These are phyloP conservation scores for Toxotes chatareus DNA, from an alignment of 2,113 vertebrate species.

Conservation along the genomic window DNA sequence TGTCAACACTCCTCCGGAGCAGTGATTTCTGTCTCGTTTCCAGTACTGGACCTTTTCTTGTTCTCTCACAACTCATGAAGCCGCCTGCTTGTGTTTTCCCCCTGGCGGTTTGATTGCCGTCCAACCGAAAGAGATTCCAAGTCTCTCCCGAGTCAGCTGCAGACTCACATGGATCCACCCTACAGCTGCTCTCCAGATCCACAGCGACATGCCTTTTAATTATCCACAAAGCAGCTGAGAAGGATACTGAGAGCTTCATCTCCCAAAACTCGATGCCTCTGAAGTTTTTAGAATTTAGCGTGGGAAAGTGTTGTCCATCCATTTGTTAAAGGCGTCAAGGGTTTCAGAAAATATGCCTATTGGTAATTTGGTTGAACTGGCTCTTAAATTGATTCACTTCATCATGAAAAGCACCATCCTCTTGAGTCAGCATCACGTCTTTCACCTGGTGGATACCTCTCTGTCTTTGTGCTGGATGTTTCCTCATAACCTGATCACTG, in stretches of 20 bases:
- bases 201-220: conserved; percentile 62
- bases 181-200: conserved; percentile 73
- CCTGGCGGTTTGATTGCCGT: conserved; percentile 33
- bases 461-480: conserved; percentile 6
- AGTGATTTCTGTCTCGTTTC: not conserved
- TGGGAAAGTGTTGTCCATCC: conserved; percentile 52
- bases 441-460: not conserved
- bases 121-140: conserved; percentile 27
- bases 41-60: not conserved
- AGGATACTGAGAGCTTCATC: conserved; percentile 22
- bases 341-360: not conserved
- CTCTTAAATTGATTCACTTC: no score
- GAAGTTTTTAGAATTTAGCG: conserved; percentile 26
- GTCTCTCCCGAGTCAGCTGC: conserved; percentile 49
- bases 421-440: no score
- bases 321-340: conserved; percentile 5
- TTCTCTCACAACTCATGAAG: conserved; percentile 26
- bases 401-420: no score
- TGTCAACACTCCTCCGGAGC: not conserved
- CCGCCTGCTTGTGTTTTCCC: not conserved
- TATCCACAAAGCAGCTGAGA: conserved; percentile 68
- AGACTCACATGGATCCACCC: conserved; percentile 60
- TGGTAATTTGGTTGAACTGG: not conserved
- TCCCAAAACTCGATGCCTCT: conserved; percentile 19
- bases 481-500: conserved; percentile 24